Evolutionary conservation across 2,797 vertebrate genomes (phyloP).

Genomic region (Sternarchorhynchus goeldii): DNA sequence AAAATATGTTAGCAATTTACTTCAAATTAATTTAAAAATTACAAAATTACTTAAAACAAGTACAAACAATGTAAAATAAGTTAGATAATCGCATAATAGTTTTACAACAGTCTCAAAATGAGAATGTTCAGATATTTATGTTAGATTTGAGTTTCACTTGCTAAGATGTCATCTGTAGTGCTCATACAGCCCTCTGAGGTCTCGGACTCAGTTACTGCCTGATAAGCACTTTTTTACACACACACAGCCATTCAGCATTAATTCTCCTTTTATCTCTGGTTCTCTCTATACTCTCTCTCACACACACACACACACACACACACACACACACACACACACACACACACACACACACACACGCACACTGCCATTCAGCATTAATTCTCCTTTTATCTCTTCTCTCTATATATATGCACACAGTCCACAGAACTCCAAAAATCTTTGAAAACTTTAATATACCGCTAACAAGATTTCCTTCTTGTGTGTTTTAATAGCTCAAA

Average conservation of each 20-base stretch:
- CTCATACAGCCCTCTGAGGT: slow-evolving; percentile 35
- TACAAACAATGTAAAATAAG: too few species aligned
- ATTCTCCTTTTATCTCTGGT: not conserved
- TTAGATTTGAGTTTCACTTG: too few species aligned
- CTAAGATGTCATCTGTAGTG: too few species aligned
- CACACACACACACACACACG: too few species aligned
- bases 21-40: too few species aligned
- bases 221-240: slow-evolving; percentile 15
- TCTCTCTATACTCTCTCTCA: not conserved
- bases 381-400: not conserved
- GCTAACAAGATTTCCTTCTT: slow-evolving; percentile 2
- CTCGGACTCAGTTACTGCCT: slow-evolving; percentile 44
- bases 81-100: too few species aligned
- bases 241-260: not conserved
- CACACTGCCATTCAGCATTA: not conserved
- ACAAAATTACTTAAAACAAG: too few species aligned
- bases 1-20: too few species aligned
- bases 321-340: too few species aligned
- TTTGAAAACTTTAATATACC: not conserved
- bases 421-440: not conserved
- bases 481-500: not conserved
- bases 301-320: too few species aligned
- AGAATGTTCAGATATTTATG: too few species aligned
- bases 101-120: too few species aligned
- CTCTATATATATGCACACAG: not conserved